Percentiles rank a stretch among this genome's conserved stretches.
These are phyloP conservation scores for Erebia aethiops DNA, from an alignment of 2,888 invertebrate species.

Conservation along the genomic window DNA sequence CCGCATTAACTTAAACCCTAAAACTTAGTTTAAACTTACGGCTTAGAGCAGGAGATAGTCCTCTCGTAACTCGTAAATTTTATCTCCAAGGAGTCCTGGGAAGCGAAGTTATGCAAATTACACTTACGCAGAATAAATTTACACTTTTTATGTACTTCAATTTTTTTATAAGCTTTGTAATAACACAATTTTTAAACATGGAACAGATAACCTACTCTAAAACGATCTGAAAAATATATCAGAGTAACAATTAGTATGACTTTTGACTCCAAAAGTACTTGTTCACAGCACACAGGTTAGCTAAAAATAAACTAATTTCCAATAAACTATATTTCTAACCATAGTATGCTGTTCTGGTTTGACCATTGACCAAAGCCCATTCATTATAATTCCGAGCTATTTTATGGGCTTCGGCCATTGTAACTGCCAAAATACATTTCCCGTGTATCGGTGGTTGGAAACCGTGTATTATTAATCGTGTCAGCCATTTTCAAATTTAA, in stretches of 20 bases:
- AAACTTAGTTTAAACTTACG: slow-evolving; percentile 35
- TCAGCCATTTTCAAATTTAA: slow-evolving; percentile 45
- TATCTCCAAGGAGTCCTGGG: slow-evolving; percentile 24
- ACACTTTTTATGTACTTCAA: not conserved
- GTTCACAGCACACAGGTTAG: no score
- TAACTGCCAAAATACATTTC: slow-evolving; percentile 26
- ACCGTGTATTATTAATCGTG: slow-evolving; percentile 41
- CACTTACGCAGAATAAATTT: slow-evolving; percentile 11
- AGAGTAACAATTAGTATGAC: no score
- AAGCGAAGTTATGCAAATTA: slow-evolving; percentile 17
- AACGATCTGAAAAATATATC: no score
- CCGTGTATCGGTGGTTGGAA: slow-evolving; percentile 42
- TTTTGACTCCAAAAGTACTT: no score
- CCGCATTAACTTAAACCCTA: slow-evolving; percentile 32
- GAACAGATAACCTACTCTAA: no score
- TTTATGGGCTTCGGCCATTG: slow-evolving; percentile 20
- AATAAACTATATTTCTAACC: not conserved
- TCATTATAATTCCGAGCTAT: slow-evolving; percentile 25
- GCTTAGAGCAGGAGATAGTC: slow-evolving; percentile 29
- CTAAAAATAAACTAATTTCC: not conserved
- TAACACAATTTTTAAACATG: no score
- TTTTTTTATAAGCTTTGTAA: not conserved
- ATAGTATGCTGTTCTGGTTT: slow-evolving; percentile 3
- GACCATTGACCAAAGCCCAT: slow-evolving; percentile 20
- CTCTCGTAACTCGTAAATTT: slow-evolving; percentile 20